Conservation (phyloP, 2,888 invertebrate species). For the Thumatha senex region DNA sequence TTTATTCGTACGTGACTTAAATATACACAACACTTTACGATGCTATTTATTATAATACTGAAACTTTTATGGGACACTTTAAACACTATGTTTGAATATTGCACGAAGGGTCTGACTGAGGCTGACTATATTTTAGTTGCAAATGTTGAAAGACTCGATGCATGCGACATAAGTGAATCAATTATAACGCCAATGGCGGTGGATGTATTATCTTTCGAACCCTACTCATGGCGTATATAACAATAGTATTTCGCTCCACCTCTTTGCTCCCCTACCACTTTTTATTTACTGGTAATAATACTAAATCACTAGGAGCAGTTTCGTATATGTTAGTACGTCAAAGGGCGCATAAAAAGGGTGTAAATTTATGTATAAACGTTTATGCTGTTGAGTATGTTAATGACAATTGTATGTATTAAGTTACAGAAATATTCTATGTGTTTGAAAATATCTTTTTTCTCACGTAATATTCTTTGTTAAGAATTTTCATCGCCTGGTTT, state of each 20-base stretch:
- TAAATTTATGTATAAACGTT: slow-evolving; percentile 58
- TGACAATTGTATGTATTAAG: slow-evolving; percentile 43
- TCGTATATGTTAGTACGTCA: slow-evolving; percentile 61
- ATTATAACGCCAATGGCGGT: slow-evolving; percentile 71
- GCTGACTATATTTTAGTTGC: slow-evolving; percentile 20
- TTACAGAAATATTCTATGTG: slow-evolving; percentile 33
- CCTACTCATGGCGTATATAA: slow-evolving; percentile 65
- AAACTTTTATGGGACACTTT: slow-evolving; percentile 36
- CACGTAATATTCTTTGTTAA: slow-evolving; percentile 8
- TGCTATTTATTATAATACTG: slow-evolving; percentile 34
- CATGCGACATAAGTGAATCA: slow-evolving; percentile 75
- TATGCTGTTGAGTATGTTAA: slow-evolving; percentile 35
- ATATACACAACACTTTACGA: slow-evolving; percentile 35
- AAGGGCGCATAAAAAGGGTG: slow-evolving; percentile 65
- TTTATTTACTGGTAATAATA: slow-evolving; percentile 83
- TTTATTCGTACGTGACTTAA: slow-evolving; percentile 36
- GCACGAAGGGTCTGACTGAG: slow-evolving; percentile 22
- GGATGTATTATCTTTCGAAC: slow-evolving; percentile 69
- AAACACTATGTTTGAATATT: slow-evolving; percentile 33
- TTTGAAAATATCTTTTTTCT: slow-evolving; percentile 22
- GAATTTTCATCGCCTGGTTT: slow-evolving; percentile 5
- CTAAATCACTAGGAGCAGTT: slow-evolving; percentile 73
- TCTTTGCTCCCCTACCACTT: slow-evolving; percentile 81
- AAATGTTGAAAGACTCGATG: slow-evolving; percentile 41
- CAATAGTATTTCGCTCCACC: slow-evolving; percentile 80